Conservation (phyloP, 2,113 vertebrate genomes). For the Eulemur macaco region DNA sequence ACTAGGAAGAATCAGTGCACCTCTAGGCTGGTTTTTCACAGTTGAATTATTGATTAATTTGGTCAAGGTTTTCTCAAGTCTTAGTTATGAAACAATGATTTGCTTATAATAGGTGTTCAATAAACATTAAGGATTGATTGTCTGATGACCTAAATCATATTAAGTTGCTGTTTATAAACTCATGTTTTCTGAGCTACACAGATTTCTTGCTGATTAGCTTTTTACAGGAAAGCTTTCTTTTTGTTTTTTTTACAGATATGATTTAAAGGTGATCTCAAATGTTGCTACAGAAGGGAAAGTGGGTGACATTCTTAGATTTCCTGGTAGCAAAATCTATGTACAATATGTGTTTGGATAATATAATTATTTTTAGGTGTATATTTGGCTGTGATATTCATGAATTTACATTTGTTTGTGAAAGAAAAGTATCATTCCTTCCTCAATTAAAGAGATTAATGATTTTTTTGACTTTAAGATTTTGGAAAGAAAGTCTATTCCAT, state of each 20-base stretch:
- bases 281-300: background rate
- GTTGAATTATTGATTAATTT: constrained; percentile 48
- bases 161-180: background rate
- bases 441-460: background rate
- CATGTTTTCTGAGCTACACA: background rate
- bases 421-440: background rate
- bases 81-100: constrained; percentile 43
- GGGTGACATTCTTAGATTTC: background rate
- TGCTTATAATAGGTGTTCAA: constrained; percentile 50
- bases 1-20: background rate
- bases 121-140: constrained; percentile 34
- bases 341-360: background rate
- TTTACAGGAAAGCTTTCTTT: background rate
- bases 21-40: constrained; percentile 37
- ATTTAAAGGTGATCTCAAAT: background rate
- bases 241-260: background rate
- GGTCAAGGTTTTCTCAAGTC: background rate
- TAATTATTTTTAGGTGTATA: background rate
- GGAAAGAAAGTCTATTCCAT: background rate
- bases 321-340: background rate
- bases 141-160: background rate
- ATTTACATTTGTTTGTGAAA: background rate
- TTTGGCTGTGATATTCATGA: background rate
- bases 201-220: background rate
- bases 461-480: constrained; percentile 15